Conservation (phyloP, 2,113 vertebrate species). For the Sphaerodactylus townsendi region DNA sequence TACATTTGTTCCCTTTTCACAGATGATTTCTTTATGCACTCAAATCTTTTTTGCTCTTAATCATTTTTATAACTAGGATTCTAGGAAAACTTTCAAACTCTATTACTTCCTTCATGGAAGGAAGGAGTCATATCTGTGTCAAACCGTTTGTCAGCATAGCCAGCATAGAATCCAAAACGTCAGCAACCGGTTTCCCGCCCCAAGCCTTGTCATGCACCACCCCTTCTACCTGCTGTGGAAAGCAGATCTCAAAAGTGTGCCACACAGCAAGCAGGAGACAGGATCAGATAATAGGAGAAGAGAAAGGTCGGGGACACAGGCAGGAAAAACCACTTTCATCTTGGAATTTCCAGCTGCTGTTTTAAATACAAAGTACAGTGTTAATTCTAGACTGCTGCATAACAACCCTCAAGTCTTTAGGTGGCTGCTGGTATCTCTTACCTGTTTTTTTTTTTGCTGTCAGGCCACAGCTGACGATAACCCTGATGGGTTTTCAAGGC, state of each 20-base stretch:
- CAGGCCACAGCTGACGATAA: too few relatives aligned
- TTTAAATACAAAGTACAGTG: neutral
- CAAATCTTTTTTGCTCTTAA: neutral
- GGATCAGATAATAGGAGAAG: neutral
- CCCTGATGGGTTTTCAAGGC: too few relatives aligned
- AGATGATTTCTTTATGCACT: neutral
- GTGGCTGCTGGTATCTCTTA: neutral
- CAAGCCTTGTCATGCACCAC: neutral
- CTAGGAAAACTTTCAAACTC: neutral
- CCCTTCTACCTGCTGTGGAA: too few relatives aligned
- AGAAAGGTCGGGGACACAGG: too few relatives aligned
- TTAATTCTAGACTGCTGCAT: neutral
- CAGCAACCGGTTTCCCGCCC: neutral
- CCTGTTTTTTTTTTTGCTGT: too few relatives aligned
- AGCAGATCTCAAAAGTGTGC: neutral
- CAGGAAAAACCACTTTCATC: neutral
- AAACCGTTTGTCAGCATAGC: neutral
- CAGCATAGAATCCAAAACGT: neutral
- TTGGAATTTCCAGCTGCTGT: neutral
- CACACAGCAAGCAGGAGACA: neutral
- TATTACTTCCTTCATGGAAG: neutral
- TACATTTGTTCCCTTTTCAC: neutral
- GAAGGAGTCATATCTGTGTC: fast-evolving
- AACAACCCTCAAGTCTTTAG: neutral
- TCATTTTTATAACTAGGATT: neutral